phyloP scores from a whole-genome alignment of 2,888 invertebrate genomes.

The Spisula subtruncata region DNA sequence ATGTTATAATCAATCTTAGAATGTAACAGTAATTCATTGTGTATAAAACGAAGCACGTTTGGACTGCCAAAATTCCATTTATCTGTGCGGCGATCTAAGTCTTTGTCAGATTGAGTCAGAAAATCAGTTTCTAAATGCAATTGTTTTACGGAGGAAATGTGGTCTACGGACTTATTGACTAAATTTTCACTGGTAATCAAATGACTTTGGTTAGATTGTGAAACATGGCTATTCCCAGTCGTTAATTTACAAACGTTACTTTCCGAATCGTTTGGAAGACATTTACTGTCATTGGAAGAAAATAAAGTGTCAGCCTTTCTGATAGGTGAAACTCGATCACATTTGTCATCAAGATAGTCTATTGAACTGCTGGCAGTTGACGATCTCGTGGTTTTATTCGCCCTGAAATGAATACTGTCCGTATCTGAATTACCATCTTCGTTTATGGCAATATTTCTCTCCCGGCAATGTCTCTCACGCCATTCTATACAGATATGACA shows the following conservation, averaged over 20 bases:
- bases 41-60: conserved; percentile 41
- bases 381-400: not conserved
- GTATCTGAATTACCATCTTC: not conserved
- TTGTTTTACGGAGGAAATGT: conserved; percentile 28
- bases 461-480: not conserved
- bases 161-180: conserved; percentile 35
- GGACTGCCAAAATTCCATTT: conserved; percentile 38
- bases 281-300: conserved; percentile 3
- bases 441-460: not conserved
- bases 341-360: not conserved
- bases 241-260: not conserved
- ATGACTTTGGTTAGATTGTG: conserved; percentile 24
- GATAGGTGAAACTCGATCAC: not conserved
- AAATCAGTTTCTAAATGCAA: conserved; percentile 41
- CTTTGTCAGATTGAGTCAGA: conserved; percentile 2
- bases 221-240: not conserved
- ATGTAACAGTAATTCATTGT: conserved; percentile 54
- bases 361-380: not conserved
- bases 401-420: not conserved
- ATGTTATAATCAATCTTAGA: conserved; percentile 39
- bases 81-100: conserved; percentile 24
- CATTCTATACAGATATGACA: conserved; percentile 3
- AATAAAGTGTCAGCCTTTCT: not conserved
- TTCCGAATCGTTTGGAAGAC: not conserved
- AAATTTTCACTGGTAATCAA: not conserved